Base-by-base conservation (phyloP, 1,140 invertebrate genomes). In the Ganaspis sp. region DNA sequence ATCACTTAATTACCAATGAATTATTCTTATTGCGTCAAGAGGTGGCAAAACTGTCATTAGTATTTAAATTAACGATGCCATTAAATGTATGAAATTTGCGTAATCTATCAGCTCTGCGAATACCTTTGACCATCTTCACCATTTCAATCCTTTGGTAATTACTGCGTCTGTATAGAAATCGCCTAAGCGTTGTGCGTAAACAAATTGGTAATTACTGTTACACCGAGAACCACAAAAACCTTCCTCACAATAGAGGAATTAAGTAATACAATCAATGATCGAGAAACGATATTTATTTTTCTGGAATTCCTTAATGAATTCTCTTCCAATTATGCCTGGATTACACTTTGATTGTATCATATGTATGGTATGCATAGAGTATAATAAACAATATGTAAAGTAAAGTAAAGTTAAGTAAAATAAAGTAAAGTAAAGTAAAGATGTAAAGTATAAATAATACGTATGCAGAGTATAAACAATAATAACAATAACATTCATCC, bases 131-230 rank as follows among this genome's bases (percentile, higher is more conserved):
- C 26, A 38, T 64, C 17, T 34, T 73, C 4, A 21, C 1, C 42
- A 15, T 49, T 72, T 72, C 6, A 64, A 64, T 72, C 70, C 21
- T 1, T 40, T 45, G 38, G 42, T 45, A 40, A 72, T 49, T 40
- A 26, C 53, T 64, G 37, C 15, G 26, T 12, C 40, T 70, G 49
- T 54, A 64, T 29, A n/a, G 23, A 64, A 64, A 29, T 49, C 17
- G n/a, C 15, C 45, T 49, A n/a, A n/a, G n/a, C 29, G 75, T 75
- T 58, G 79, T 75, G 76, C 76, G 79, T 80, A 73, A 17, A n/a
- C 15, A 29, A 81, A 80, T 72, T 74, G 80, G 64, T 81, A 79
- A 81, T 79, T 81, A 78, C 74, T 70, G 73, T 81, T 79, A 78
- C 74, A 72, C 77, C 72, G 38, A 38, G 58, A 40, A 37, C 74